Conservation (phyloP, 2,888 invertebrate genomes). For the Pammene fasciana region DNA sequence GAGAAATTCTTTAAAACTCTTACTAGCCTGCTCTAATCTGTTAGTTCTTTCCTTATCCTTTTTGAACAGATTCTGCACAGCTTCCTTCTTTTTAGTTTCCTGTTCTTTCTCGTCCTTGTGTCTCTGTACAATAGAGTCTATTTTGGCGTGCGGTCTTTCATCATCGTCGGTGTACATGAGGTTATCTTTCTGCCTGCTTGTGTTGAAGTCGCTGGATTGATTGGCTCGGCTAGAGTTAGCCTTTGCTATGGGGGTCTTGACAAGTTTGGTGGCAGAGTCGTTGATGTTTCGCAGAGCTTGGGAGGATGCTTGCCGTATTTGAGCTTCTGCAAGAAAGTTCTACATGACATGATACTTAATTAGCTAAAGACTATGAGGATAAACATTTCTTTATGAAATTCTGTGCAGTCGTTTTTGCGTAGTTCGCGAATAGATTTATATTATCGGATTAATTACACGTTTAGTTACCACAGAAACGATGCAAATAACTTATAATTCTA, state of each 20-base stretch:
- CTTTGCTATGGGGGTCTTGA: constrained; percentile 60
- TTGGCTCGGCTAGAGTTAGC: constrained; percentile 33
- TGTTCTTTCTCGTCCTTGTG: constrained; percentile 60
- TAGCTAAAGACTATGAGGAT: no score
- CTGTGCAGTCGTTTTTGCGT: no score
- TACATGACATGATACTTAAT: no score
- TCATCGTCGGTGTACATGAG: constrained; percentile 79
- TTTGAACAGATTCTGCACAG: constrained; percentile 32
- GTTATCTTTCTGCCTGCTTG: constrained; percentile 62
- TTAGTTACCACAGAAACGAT: no score
- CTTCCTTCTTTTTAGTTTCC: constrained; percentile 26
- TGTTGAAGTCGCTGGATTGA: constrained; percentile 14
- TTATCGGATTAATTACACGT: no score
- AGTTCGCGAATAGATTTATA: no score
- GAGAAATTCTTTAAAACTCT: constrained; percentile 34
- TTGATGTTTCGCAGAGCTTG: constrained; percentile 66
- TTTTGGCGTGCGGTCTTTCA: constrained; percentile 62
- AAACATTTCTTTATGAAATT: no score
- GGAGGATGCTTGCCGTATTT: constrained; percentile 72
- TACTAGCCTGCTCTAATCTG: constrained; percentile 17
- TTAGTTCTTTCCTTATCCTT: constrained; percentile 21
- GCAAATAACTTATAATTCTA: no score
- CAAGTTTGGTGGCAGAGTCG: constrained; percentile 60
- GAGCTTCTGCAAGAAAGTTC: constrained; percentile 62
- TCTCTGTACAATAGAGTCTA: constrained; percentile 69